phyloP scores from a whole-genome alignment of 2,888 invertebrate genomes.

The Mythimna impura region DNA sequence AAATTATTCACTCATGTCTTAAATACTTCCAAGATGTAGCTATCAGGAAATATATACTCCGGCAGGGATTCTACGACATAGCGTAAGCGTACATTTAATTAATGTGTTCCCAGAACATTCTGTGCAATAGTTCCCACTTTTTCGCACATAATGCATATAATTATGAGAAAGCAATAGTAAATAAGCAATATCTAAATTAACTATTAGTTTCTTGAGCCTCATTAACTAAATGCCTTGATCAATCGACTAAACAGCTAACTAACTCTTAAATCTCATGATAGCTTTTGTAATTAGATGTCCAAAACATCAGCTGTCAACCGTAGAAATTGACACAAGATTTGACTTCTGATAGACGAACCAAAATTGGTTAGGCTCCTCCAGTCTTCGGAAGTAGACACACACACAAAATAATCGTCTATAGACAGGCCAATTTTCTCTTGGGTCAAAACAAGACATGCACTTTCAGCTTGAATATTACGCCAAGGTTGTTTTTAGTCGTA shows the following conservation, averaged over 20 bases:
- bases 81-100: no score
- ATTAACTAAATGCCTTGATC: neutral
- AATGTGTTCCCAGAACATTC: no score
- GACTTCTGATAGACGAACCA: neutral
- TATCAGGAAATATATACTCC: no score
- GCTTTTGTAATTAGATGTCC: conserved; percentile 5
- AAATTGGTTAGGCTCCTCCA: conserved; percentile 2
- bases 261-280: neutral
- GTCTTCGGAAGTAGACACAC: neutral
- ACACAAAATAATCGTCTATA: neutral
- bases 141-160: neutral
- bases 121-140: no score
- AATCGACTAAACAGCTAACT: conserved; percentile 7
- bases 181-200: neutral
- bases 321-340: conserved; percentile 9
- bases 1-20: no score
- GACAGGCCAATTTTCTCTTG: neutral
- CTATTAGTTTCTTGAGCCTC: neutral
- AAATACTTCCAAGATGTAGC: no score
- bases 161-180: neutral
- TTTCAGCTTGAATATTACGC: no score
- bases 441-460: neutral
- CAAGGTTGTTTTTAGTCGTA: no score
- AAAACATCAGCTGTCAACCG: conserved; percentile 4
- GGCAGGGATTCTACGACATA: no score